phyloP scores from a whole-genome alignment of 2,113 vertebrate species.

The Apodemus sylvaticus region DNA sequence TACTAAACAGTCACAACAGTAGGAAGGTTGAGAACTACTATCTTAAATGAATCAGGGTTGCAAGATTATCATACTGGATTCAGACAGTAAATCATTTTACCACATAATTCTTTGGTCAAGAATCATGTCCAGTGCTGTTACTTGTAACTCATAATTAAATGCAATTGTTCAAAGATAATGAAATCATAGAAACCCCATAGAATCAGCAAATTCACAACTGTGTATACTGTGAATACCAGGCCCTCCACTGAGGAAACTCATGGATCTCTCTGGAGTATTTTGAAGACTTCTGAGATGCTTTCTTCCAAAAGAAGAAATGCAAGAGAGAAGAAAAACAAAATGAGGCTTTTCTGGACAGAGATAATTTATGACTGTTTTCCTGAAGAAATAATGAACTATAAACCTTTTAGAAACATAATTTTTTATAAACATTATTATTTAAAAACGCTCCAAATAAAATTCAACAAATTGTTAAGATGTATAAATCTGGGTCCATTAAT shows the following conservation, averaged over 20 bases:
- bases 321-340: neutral
- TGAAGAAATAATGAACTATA: neutral
- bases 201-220: neutral
- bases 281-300: neutral
- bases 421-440: neutral
- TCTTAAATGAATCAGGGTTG: neutral
- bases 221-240: neutral
- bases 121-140: neutral
- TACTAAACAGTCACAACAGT: neutral
- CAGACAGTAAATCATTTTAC: neutral
- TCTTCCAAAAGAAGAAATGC: neutral
- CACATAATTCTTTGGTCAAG: neutral
- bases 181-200: neutral
- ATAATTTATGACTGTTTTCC: neutral
- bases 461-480: neutral
- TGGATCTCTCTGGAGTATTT: neutral
- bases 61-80: neutral
- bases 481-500: neutral
- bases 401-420: too few species aligned
- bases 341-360: neutral
- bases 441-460: neutral
- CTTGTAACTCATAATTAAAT: neutral
- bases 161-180: neutral
- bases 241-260: neutral
- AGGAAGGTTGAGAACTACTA: neutral